Conservation (phyloP, 2,113 vertebrate species). For the Myocastor coypus region DNA sequence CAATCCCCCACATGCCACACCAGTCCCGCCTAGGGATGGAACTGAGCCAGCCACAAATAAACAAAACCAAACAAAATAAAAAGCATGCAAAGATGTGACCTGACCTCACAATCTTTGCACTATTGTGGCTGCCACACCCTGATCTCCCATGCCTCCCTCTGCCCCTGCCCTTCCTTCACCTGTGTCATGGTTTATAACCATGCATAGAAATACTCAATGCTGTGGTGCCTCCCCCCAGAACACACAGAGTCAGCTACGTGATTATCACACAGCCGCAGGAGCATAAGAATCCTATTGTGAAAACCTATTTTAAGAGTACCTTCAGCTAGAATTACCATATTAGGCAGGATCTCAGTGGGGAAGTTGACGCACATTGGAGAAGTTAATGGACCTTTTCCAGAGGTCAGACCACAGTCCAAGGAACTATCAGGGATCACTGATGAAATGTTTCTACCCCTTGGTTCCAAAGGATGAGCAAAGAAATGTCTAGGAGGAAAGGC, state of each 20-base stretch:
- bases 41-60: no score
- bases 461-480: background rate
- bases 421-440: background rate
- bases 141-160: background rate
- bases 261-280: background rate
- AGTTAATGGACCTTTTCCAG: background rate
- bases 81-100: background rate
- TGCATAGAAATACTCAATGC: background rate
- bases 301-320: background rate
- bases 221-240: no score
- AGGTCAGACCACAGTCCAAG: background rate
- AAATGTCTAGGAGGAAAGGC: background rate
- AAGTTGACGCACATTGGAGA: background rate
- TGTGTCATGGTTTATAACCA: background rate
- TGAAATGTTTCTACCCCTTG: background rate
- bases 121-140: background rate
- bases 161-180: background rate
- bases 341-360: background rate
- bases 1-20: no score
- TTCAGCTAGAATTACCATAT: background rate
- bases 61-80: no score
- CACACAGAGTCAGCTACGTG: background rate
- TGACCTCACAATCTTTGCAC: background rate
- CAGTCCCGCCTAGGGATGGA: no score
- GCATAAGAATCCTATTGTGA: background rate